Percentiles rank a stretch among this genome's conserved stretches.
Conservation (phyloP, 2,888 invertebrate genomes). For the Sminthurides aquaticus region DNA sequence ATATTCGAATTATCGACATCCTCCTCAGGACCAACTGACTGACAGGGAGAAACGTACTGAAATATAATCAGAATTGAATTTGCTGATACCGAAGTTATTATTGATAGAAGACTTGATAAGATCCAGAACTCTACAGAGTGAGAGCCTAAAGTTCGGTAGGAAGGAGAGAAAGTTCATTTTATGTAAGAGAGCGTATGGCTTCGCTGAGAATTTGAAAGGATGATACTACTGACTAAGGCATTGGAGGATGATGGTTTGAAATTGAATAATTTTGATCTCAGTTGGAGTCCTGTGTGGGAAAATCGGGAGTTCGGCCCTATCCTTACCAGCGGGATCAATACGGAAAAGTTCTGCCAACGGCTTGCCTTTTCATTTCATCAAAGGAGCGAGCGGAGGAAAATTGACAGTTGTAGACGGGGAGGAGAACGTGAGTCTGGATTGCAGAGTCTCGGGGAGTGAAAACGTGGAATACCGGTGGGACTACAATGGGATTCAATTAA, state of each 20-base stretch:
- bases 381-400: conserved; percentile 5
- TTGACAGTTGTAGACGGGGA: conserved; percentile 14
- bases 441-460: conserved; percentile 7
- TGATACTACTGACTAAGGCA: too few relatives aligned
- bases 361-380: conserved; percentile 7
- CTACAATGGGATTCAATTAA: conserved; percentile 46
- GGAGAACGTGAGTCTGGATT: conserved; percentile 12
- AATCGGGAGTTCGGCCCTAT: background rate
- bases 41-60: too few relatives aligned
- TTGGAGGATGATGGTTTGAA: background rate
- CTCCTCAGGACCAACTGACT: too few relatives aligned
- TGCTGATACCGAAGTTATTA: too few relatives aligned
- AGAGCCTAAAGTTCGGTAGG: too few relatives aligned
- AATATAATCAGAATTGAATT: too few relatives aligned
- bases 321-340: background rate
- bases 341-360: background rate
- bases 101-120: too few relatives aligned
- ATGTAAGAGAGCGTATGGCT: too few relatives aligned
- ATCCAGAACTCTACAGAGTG: too few relatives aligned
- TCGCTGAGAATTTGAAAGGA: too few relatives aligned
- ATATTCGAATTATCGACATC: too few relatives aligned
- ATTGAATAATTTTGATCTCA: background rate
- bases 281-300: background rate
- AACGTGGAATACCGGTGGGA: conserved; percentile 48
- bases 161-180: too few relatives aligned